These are phyloP conservation scores for Pteruthius melanotis DNA, from an alignment of 2,113 vertebrate species.

Conservation along the genomic window DNA sequence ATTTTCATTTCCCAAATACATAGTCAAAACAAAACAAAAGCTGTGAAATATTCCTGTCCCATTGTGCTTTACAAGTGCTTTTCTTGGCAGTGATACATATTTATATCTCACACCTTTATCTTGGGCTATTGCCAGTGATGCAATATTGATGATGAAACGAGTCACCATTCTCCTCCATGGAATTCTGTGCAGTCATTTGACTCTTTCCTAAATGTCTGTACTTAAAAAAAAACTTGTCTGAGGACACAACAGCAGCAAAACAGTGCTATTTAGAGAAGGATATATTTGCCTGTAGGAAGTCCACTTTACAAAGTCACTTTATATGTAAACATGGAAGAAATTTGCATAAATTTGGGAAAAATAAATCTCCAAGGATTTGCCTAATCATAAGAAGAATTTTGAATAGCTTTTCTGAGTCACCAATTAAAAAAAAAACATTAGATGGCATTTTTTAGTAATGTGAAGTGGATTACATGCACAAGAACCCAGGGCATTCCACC, in stretches of 20 bases:
- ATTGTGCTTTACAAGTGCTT: not conserved
- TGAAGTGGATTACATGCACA: not conserved
- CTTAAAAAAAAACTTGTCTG: not conserved
- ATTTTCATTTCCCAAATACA: not conserved
- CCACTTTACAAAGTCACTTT: not conserved
- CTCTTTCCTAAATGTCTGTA: not conserved
- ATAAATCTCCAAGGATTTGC: not conserved
- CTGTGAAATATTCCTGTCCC: not conserved
- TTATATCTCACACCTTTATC: not conserved
- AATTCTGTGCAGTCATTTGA: not conserved
- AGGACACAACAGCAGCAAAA: not conserved
- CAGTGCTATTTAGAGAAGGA: not conserved
- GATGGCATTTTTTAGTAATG: rapidly evolving
- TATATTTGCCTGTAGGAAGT: not conserved
- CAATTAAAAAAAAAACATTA: not conserved
- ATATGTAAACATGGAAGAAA: not conserved
- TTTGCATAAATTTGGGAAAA: not conserved
- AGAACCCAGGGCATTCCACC: not conserved
- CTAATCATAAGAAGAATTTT: not conserved
- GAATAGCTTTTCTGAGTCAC: not conserved
- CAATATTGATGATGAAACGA: not conserved
- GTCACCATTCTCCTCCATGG: not conserved
- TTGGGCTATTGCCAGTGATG: not conserved
- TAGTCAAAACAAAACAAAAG: not conserved
- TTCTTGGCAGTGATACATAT: not conserved